These are phyloP conservation scores for Cynaeus angustus DNA, from an alignment of 2,888 invertebrate species.

Conservation along the genomic window DNA sequence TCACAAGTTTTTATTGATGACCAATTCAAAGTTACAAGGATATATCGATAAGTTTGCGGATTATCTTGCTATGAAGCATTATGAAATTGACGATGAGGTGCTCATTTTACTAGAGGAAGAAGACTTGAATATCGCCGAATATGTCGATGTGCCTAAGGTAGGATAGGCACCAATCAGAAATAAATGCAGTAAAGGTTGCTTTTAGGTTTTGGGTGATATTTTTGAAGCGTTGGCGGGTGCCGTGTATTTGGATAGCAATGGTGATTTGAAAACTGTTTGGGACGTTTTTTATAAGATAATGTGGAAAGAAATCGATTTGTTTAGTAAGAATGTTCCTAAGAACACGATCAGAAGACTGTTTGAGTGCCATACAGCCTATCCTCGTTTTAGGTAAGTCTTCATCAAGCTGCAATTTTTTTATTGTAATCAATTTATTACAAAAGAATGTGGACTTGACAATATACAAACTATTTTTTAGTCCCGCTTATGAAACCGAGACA, in stretches of 20 bases:
- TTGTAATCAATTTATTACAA: too few relatives aligned
- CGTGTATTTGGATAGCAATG: slow-evolving; percentile 88
- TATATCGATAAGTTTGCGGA: slow-evolving; percentile 78
- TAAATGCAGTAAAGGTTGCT: too few relatives aligned
- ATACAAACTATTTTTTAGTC: slow-evolving; percentile 48
- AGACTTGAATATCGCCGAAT: slow-evolving; percentile 79
- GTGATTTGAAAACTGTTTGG: slow-evolving; percentile 85
- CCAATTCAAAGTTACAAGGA: slow-evolving; percentile 73
- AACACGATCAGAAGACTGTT: slow-evolving; percentile 91
- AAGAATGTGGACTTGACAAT: background rate
- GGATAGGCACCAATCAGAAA: too few relatives aligned
- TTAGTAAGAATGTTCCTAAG: slow-evolving; percentile 88
- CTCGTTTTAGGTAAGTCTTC: slow-evolving; percentile 78
- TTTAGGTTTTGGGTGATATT: slow-evolving; percentile 91
- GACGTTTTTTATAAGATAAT: slow-evolving; percentile 87
- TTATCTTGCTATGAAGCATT: slow-evolving; percentile 77
- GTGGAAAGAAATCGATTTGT: slow-evolving; percentile 88
- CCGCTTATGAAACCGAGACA: slow-evolving; percentile 56
- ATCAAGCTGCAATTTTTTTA: too few relatives aligned
- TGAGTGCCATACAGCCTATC: slow-evolving; percentile 87
- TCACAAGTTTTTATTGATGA: slow-evolving; percentile 81
- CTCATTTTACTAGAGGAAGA: slow-evolving; percentile 80
- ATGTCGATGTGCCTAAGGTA: slow-evolving; percentile 91
- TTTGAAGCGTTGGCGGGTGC: slow-evolving; percentile 95
- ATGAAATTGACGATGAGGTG: slow-evolving; percentile 80